Evolutionary conservation across 2,113 vertebrate species (phyloP), one percentile per base, ranked within the genome.

Genomic region (Mus spicilegus): DNA sequence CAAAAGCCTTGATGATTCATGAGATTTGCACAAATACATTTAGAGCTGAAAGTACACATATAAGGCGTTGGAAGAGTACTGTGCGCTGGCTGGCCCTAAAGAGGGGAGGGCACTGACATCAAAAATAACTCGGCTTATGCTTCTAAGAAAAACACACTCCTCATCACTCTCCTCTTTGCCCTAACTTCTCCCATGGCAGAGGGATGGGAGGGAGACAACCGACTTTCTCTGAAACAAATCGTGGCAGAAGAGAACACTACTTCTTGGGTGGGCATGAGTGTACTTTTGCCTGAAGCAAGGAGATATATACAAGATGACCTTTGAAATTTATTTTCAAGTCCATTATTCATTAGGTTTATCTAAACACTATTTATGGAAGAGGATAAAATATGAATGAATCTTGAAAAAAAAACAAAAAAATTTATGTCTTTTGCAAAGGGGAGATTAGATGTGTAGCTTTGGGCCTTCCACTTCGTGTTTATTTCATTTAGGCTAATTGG

Each of bases 1-100:
- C 97, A 98, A 97, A 98, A 97, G 97, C 89, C 94, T 97, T 95
- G 97, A 98, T 98, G 98, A 97, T 97, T 98, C 98, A 98, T 96
- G 94, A 94, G 96, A 97, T 97, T 97, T 97, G 96, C 89, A 97
- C 96, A 97, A 97, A 95, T 97, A 93, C 94, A 94, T 97, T 97
- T 97, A 97, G 86, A 96, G 92, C 80, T 90, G 89, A 95, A 96
- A 96, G 96, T 95, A 91, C 96, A 96, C 96, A 61, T 96, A 87
- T 85, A 82, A 96, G 93, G 91, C 72, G 0, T 94, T 96, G 49
- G 89, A 85, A 97, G 93, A 96, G 70, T 95, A 90, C 63, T 91
- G 91, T 97, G 96, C 91, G 93, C 87, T 95, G 84, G 89, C 97
- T 95, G 84, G 89, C 97, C 93, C 94, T 95, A 94, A 81, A 90